Base-by-base conservation (phyloP, 2,113 vertebrate genomes). In the Cynopterus brachyotis region DNA sequence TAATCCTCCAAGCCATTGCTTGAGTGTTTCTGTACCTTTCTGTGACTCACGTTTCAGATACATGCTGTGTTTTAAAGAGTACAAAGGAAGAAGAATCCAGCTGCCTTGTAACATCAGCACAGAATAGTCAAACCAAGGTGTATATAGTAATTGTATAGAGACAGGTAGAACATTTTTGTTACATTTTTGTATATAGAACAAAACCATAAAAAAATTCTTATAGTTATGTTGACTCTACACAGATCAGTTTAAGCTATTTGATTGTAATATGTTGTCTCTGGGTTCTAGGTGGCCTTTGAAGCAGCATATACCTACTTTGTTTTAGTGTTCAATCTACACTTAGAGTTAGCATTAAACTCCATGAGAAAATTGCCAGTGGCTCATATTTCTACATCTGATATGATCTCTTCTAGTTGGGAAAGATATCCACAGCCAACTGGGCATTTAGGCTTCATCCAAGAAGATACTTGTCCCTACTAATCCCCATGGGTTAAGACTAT, bases 41-140 rank as follows among this genome's bases (percentile, higher is more conserved):
- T 75, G 22, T 12, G 85, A 89, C 91, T 96, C 92, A 89, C 3
- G 16, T 96, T 96, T 97, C 92, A 82, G 62, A 93, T 60, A 32
- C n/a, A 32, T 16, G n/a, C 35, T 95, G 90, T 22, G 62, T 64
- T 93, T 91, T 26, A 22, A 80, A 95, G 67, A 47, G 47, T 91
- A 91, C 82, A 72, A 86, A 96, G 55, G 60, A 76, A 70, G 42
- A 64, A 82, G 72, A 73, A 81, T 37, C 40, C 73, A 93, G 72
- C 72, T 86, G 82, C 86, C 62, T 57, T 79, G 45, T 79, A 66
- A 81, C 24, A 32, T 53, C 66, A 37, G 59, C 35, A 59, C 9
- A 53, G 11, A 40, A 12, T 12, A 57, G 69, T 69, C 35, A 72
- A 67, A 79, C 12, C 19, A 15, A 60, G 53, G 4, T 53, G 1